Evolutionary conservation across 2,888 invertebrate species (phyloP).

Genomic region (Tanaodytes sp.): DNA sequence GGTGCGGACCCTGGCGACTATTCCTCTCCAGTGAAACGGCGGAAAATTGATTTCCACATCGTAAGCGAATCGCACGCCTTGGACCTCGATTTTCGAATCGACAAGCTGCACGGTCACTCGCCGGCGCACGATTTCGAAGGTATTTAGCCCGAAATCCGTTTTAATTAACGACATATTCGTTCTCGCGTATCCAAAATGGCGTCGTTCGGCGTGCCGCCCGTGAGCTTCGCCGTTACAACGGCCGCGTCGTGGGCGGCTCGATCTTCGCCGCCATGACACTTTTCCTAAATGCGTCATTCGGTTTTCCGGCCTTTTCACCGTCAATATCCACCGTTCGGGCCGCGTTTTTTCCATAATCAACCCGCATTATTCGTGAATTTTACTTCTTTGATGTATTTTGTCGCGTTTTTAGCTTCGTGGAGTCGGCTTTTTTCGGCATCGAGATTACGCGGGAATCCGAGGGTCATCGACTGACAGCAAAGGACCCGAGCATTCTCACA

Average conservation of each 20-base stretch:
- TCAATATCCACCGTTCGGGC: neutral
- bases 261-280: constrained; percentile 66
- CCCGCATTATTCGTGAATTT: neutral
- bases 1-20: constrained; percentile 71
- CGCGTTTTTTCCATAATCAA: neutral
- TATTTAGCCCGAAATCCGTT: constrained; percentile 66
- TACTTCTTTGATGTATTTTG: constrained; percentile 37
- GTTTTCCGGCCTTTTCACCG: neutral
- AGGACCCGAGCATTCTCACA: constrained; percentile 61
- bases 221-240: constrained; percentile 55
- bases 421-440: constrained; percentile 29
- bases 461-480: constrained; percentile 61
- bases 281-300: constrained; percentile 58
- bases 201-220: constrained; percentile 60
- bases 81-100: constrained; percentile 62
- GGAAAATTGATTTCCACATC: constrained; percentile 67
- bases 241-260: constrained; percentile 53
- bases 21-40: constrained; percentile 71
- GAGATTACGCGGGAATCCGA: constrained; percentile 61
- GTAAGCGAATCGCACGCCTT: constrained; percentile 57
- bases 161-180: constrained; percentile 55
- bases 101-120: constrained; percentile 57
- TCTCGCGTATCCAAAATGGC: constrained; percentile 67
- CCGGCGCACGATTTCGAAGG: constrained; percentile 68
- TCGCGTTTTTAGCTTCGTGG: neutral